Evolutionary conservation across 1,140 invertebrate species (phyloP), one percentile per base, ranked within the genome.

Genomic region (Psilanteris sp.): DNA sequence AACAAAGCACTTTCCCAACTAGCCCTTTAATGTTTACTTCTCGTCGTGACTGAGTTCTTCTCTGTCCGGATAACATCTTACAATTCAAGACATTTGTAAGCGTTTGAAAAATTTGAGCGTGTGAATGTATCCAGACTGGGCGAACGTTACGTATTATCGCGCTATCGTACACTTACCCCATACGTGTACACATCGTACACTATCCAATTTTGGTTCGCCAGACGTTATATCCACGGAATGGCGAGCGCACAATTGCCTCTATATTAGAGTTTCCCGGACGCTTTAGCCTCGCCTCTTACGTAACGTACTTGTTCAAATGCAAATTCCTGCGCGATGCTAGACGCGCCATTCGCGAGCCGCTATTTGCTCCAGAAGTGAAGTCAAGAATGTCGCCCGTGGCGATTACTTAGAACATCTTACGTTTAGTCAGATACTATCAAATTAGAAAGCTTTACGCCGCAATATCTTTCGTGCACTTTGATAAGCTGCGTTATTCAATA

Each of bases 231-330:
- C 36, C 52, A 20, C 27, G 16, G 37, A 54, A 54, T 43, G 4
- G 36, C 34, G 67, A 37, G 52, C 11, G 52, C 43, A 66, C 50
- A 73, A 59, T 73, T 37, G 68, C 50, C 54, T 43, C 41, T 66
- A 46, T 46, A 68, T 77, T 68, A 64, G 57, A 34, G 57, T 62
- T 75, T 70, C 44, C 71, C 44, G 57, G 50, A 70, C 71, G 48
- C 59, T 26, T 71, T 46, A 62, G 31, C 62, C 64, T 64, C 70
- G 61, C 39, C 43, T 43, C 73, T 77, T 77, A 68, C 62, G 48
- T 73, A 77, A 77, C 55, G 6, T 27, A 26, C 37, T 59, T 54
- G 61, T 55, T 73, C 62, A 36, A 77, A 77, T 77, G 75, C 68
- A 73, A 77, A 77, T 77, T 77, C 62, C 46, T 29, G 10, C 5